A percentile compares a stretch with the other conserved stretches of the same genome.
Conservation (phyloP, 2,797 vertebrate species). For the Pagetopsis macropterus region DNA sequence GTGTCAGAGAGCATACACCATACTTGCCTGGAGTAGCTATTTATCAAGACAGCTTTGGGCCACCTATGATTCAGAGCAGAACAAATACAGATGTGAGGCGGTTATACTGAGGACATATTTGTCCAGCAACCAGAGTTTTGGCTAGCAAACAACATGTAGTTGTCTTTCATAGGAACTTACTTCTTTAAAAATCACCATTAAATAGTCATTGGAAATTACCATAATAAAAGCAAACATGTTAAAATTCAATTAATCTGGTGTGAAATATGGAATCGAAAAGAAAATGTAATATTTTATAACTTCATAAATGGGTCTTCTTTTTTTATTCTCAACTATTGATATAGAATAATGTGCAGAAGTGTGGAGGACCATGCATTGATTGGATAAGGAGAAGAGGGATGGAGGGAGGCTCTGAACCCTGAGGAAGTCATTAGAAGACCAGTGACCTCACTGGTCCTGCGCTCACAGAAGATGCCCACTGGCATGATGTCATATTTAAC, state of each 20-base stretch:
- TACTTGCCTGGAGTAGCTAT: conserved; percentile 85
- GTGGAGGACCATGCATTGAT: neutral
- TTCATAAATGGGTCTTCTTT: neutral
- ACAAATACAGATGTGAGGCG: conserved; percentile 81
- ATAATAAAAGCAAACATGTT: neutral
- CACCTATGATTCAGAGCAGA: conserved; percentile 85
- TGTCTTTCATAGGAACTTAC: conserved; percentile 28
- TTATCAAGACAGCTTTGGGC: conserved; percentile 87
- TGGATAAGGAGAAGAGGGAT: conserved; percentile 24
- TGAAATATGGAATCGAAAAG: neutral
- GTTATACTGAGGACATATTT: conserved; percentile 73
- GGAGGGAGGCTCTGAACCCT: conserved; percentile 52
- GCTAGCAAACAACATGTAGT: conserved; percentile 43
- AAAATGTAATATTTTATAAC: neutral
- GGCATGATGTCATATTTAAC: conserved; percentile 80
- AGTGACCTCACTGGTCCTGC: conserved; percentile 75
- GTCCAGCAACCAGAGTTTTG: conserved; percentile 64
- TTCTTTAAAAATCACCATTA: neutral
- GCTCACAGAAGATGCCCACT: conserved; percentile 65
- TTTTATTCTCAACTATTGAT: conserved; percentile 44
- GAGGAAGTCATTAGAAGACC: conserved; percentile 78
- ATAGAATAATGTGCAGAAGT: conserved; percentile 27
- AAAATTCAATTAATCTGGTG: neutral
- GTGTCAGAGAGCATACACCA: conserved; percentile 86
- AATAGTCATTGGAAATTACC: neutral